Conservation (phyloP, 2,888 invertebrate species). For the Scaeva pyrastri region DNA sequence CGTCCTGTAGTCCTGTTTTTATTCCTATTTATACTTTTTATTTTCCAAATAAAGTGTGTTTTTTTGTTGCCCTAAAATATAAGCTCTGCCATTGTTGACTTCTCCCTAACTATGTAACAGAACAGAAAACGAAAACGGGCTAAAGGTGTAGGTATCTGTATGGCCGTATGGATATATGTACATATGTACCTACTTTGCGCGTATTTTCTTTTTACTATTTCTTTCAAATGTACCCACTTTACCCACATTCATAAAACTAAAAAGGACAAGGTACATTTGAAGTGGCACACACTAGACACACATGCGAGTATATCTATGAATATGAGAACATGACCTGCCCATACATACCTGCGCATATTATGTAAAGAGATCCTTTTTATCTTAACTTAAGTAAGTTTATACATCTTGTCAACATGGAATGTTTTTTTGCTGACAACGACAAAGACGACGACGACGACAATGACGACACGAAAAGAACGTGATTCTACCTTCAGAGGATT, state of each 20-base stretch:
- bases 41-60: conserved; percentile 34
- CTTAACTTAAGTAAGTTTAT: conserved; percentile 34
- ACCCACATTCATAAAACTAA: conserved; percentile 40
- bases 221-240: conserved; percentile 45
- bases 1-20: conserved; percentile 48
- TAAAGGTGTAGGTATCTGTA: no score
- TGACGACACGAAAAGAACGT: background rate
- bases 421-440: background rate
- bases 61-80: conserved; percentile 39
- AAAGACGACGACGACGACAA: background rate
- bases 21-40: conserved; percentile 10
- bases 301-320: background rate
- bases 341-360: background rate
- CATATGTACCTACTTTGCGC: conserved; percentile 8
- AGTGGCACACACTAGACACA: background rate
- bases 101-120: conserved; percentile 25
- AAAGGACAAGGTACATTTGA: conserved; percentile 34
- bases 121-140: background rate
- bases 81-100: conserved; percentile 53
- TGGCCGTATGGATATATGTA: no score
- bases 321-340: conserved; percentile 12
- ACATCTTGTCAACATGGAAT: conserved; percentile 44
- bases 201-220: conserved; percentile 25
- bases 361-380: conserved; percentile 27
- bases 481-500: background rate